Percentiles rank a stretch among this genome's conserved stretches.
These are phyloP conservation scores for Paracyprichromis sp. DNA, from an alignment of 2,113 vertebrate species.

Conservation along the genomic window DNA sequence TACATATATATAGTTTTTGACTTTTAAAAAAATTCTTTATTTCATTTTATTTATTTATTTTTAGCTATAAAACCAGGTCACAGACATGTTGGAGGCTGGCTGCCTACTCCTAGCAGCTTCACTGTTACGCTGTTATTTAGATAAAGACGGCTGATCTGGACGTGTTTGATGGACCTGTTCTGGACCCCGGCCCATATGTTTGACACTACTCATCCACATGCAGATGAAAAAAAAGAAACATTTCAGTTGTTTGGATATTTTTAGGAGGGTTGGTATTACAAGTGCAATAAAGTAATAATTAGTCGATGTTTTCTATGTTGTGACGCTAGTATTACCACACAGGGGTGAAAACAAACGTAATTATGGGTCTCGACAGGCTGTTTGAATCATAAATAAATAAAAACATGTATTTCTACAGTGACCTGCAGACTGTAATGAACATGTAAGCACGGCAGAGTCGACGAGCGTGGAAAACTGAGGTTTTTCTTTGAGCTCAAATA, in stretches of 20 bases:
- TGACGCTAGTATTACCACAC: not conserved
- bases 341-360: not conserved
- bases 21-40: not conserved
- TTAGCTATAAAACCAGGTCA: not conserved
- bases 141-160: accelerated
- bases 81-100: not conserved
- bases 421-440: not conserved
- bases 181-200: not conserved
- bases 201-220: accelerated
- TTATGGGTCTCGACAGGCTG: not conserved
- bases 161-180: not conserved
- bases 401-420: not conserved
- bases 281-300: not conserved
- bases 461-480: not conserved
- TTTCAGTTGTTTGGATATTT: not conserved
- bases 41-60: not conserved
- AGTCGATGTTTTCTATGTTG: not conserved
- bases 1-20: not conserved
- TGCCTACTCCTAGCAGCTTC: not conserved
- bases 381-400: not conserved
- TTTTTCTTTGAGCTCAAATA: not conserved
- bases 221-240: not conserved
- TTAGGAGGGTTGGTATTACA: not conserved
- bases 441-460: not conserved
- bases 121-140: accelerated